Conservation (phyloP, 2,113 vertebrate genomes). For the Sylvietta virens region DNA sequence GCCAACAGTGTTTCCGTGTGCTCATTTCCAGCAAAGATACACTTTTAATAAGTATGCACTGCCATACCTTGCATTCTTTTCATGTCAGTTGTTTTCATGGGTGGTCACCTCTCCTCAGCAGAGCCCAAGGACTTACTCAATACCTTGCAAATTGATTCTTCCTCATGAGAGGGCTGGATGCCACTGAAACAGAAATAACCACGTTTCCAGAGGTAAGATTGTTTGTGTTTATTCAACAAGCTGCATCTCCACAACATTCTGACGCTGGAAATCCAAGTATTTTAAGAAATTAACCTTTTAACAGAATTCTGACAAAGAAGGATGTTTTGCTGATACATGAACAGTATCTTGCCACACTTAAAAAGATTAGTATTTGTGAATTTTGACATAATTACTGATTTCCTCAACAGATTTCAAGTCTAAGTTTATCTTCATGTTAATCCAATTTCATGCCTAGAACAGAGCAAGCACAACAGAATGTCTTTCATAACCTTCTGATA, state of each 20-base stretch:
- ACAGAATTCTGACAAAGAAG: neutral
- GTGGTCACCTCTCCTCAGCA: neutral
- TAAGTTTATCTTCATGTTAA: constrained; percentile 72
- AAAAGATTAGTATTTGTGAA: constrained; percentile 50
- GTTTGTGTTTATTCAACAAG: neutral
- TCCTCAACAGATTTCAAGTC: constrained; percentile 65
- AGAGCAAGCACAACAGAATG: constrained; percentile 64
- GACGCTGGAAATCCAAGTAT: neutral
- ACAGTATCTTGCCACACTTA: neutral
- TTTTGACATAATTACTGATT: constrained; percentile 70
- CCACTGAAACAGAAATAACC: constrained; percentile 31
- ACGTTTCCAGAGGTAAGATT: neutral
- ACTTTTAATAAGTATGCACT: neutral
- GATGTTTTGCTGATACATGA: neutral
- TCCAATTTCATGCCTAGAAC: constrained; percentile 77
- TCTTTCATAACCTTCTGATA: constrained; percentile 73
- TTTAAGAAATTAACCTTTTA: neutral
- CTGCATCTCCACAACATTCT: neutral
- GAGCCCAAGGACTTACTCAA: neutral
- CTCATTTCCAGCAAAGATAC: neutral
- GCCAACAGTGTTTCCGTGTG: neutral
- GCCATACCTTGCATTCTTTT: neutral
- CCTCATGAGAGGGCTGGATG: neutral
- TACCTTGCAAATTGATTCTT: constrained; percentile 40
- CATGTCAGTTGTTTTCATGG: neutral